A percentile compares a stretch with the other conserved stretches of the same genome.
phyloP scores from a whole-genome alignment of 2,113 vertebrate genomes.

The Cairina moschata region DNA sequence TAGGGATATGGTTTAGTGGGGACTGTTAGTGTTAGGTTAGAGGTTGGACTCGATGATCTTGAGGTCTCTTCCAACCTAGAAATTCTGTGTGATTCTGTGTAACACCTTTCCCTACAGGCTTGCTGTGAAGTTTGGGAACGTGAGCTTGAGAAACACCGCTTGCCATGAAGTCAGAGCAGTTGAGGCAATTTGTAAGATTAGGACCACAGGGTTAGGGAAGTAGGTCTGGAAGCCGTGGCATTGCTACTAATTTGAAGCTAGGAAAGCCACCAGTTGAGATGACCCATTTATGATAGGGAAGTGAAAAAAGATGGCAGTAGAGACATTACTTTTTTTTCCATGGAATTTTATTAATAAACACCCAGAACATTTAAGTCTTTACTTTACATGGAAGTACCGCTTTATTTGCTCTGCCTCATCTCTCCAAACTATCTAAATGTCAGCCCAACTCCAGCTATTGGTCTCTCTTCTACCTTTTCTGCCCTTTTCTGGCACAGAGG shows the following conservation, averaged over 20 bases:
- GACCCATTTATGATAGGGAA: neutral
- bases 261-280: neutral
- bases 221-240: neutral
- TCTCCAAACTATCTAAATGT: neutral
- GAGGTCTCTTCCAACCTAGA: too few species aligned
- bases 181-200: neutral
- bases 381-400: neutral
- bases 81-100: too few species aligned
- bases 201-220: rapidly evolving
- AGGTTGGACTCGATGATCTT: too few species aligned
- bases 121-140: neutral
- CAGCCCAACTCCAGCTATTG: neutral
- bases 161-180: neutral
- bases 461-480: neutral
- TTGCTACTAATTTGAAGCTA: neutral
- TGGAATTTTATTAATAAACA: slow-evolving; percentile 73
- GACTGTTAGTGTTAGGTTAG: too few species aligned
- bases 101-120: neutral
- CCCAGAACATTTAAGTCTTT: slow-evolving; percentile 46
- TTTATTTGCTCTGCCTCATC: neutral
- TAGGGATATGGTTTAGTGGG: too few species aligned
- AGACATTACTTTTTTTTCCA: neutral
- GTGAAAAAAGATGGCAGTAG: neutral
- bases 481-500: neutral
- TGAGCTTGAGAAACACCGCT: neutral